A percentile compares a stretch with the other conserved stretches of the same genome.
Evolutionary conservation across 2,113 vertebrate genomes (phyloP).

Genomic region (Phocoena phocoena): DNA sequence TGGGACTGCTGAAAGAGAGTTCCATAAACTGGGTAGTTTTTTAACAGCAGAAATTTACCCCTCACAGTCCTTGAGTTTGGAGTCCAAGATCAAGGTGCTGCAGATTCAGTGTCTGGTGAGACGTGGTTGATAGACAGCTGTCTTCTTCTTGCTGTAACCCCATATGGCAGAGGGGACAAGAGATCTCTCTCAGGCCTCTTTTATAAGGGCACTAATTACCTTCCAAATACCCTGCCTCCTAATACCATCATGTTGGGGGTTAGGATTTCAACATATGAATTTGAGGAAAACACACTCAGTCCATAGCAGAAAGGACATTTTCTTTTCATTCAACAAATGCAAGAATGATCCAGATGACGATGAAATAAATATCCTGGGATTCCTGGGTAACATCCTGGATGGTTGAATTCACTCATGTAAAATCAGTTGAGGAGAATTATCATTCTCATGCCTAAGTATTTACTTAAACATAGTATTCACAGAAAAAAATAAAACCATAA

Average conservation of each 20-base stretch:
- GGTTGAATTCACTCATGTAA: constrained; percentile 54
- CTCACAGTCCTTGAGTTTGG: not conserved
- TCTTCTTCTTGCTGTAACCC: not conserved
- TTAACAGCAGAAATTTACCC: not conserved
- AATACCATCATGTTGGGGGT: not conserved
- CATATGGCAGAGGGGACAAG: not conserved
- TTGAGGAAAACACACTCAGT: not conserved
- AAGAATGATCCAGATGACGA: not conserved
- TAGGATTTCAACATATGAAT: not conserved
- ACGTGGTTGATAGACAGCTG: not conserved
- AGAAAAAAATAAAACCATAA: constrained; percentile 41
- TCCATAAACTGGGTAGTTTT: not conserved
- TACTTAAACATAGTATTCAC: constrained; percentile 56
- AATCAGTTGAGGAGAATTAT: constrained; percentile 44
- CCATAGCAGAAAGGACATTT: not conserved
- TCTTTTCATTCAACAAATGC: not conserved
- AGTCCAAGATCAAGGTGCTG: not conserved
- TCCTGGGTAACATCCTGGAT: not conserved
- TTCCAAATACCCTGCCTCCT: not conserved
- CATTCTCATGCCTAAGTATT: constrained; percentile 40
- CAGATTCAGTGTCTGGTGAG: not conserved
- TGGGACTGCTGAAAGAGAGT: not conserved
- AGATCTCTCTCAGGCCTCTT: not conserved
- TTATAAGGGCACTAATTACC: not conserved
- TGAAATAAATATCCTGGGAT: not conserved